Evolutionary conservation across 2,797 vertebrate species (phyloP).

Genomic region (Falco naumanni): DNA sequence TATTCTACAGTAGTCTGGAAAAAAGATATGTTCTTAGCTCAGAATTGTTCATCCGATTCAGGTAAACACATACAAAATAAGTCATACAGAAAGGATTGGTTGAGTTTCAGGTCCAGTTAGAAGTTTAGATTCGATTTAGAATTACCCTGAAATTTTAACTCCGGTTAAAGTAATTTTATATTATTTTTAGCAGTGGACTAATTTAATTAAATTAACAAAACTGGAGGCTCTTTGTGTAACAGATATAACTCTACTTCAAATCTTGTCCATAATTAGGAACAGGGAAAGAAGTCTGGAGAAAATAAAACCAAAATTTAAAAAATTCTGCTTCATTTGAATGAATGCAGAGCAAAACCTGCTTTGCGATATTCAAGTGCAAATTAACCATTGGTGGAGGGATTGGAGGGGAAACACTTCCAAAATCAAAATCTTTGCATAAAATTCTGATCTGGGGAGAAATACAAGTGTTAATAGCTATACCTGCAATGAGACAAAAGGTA

Average conservation of each 20-base stretch:
- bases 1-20: neutral
- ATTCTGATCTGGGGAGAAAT: neutral
- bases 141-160: neutral
- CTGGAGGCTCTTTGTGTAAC: fast-evolving
- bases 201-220: neutral
- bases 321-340: neutral
- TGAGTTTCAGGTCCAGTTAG: neutral
- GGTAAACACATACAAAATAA: neutral
- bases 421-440: neutral
- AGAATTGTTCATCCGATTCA: neutral
- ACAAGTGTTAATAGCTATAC: neutral
- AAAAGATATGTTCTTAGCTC: neutral
- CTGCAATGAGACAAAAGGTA: neutral
- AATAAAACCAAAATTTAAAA: neutral
- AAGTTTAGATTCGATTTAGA: neutral
- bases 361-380: too few species aligned
- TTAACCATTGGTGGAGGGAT: neutral
- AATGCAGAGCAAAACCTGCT: neutral
- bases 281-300: neutral
- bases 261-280: neutral
- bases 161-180: neutral
- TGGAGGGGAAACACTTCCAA: neutral
- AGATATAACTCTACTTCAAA: neutral
- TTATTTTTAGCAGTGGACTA: neutral
- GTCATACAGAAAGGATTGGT: neutral